Base-by-base conservation (phyloP, 2,113 vertebrate genomes). In the human (Homo sapiens) region DNA sequence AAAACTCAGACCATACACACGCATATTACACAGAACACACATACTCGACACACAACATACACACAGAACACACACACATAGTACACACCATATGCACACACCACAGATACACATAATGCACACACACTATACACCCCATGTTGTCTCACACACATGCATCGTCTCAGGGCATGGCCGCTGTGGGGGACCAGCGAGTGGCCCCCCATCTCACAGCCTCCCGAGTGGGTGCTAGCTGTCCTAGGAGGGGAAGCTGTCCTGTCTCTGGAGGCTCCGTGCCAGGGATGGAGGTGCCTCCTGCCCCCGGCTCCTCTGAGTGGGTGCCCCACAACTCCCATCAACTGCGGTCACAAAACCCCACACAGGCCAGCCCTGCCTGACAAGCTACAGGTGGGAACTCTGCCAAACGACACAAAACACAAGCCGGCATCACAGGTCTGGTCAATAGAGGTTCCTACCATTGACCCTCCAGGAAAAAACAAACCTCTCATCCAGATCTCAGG, bases 401-500 rank as follows among this genome's bases (percentile, higher is more conserved):
- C 14, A 4, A 43, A 75, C 8, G 17, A 13, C 27, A 30, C 73
- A 32, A 45, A 32, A 16, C 43, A 0, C 7, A 76, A 16, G n/a
- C 73, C 13, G 6, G 25, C 5, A 45, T 27, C 45, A 16, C 25
- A 35, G 40, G 45, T 22, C 17, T 35, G 30, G 22, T 22, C 9
- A 5, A 2, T 4, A 20, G 30, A 52, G 10, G 3, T 23, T 25
- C 52, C 32, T 11, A 0, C 1, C 30, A 13, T 1, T 22, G 30
- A 18, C 7, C 32, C 27, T 4, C 3, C 35, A 35, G 38, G 2
- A 16, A 45, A 59, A 43, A 30, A 12, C 40, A 89, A 10, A 27
- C 75, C 6, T 17, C 27, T 4, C 25, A 17, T 48, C 14, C 14
- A 16, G 7, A 7, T 3, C 14, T 30, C 64, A 68, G 64, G 32